These are phyloP conservation scores for Ophonus ardosiacus DNA, from an alignment of 2,888 invertebrate genomes.

Conservation along the genomic window DNA sequence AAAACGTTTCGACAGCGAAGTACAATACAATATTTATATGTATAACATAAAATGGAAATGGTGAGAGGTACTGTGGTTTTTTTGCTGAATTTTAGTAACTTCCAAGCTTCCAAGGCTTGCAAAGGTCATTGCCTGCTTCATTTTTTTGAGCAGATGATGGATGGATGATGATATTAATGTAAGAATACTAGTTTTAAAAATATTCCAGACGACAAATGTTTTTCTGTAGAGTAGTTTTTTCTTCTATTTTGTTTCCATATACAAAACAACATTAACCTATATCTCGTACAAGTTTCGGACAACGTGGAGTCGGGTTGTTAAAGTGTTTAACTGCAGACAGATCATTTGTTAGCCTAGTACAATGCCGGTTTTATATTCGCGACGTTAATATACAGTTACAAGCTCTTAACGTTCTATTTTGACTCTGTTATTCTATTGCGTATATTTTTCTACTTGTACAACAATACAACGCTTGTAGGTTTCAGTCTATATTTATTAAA, in stretches of 20 bases:
- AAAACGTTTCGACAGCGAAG: too few species aligned
- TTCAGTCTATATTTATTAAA: slow-evolving; percentile 13
- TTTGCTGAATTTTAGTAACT: too few species aligned
- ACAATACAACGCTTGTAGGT: background rate
- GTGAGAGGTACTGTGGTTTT: too few species aligned
- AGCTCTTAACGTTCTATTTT: background rate
- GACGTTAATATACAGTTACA: slow-evolving; percentile 10
- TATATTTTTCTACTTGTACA: slow-evolving; percentile 4
- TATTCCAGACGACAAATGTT: slow-evolving; percentile 45
- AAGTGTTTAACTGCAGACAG: slow-evolving; percentile 26
- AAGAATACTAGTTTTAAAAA: slow-evolving; percentile 39
- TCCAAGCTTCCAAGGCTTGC: too few species aligned
- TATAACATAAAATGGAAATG: too few species aligned
- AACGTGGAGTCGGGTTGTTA: background rate
- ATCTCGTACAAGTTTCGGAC: slow-evolving; percentile 17
- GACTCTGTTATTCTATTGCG: background rate
- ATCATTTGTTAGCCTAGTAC: slow-evolving; percentile 6
- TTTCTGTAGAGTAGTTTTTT: slow-evolving; percentile 9
- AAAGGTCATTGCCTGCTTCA: background rate
- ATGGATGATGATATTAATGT: background rate
- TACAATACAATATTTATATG: too few species aligned
- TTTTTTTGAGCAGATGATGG: background rate
- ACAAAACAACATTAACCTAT: slow-evolving; percentile 47
- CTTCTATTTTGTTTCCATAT: slow-evolving; percentile 49
- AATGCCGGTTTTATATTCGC: background rate